A percentile compares a stretch with the other conserved stretches of the same genome.
Evolutionary conservation across 2,797 vertebrate species (phyloP).

Genomic region (Enteromius afrohamiltoni): DNA sequence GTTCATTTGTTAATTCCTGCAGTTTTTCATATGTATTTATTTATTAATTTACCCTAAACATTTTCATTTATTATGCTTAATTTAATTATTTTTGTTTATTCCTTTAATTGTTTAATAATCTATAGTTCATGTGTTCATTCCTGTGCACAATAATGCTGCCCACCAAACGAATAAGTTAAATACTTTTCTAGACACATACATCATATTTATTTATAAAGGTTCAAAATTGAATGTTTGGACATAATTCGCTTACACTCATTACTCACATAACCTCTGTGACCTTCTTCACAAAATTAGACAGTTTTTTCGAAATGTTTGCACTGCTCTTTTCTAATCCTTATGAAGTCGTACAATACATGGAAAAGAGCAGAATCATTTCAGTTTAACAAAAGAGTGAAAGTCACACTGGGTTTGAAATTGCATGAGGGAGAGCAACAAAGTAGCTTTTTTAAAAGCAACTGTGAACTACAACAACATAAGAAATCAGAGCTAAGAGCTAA

Average conservation of each 20-base stretch:
- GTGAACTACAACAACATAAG: neutral
- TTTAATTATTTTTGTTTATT: neutral
- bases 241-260: neutral
- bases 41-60: neutral
- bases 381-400: neutral
- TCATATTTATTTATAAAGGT: neutral
- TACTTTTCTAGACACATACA: neutral
- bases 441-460: neutral
- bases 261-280: neutral
- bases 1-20: neutral
- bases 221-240: neutral
- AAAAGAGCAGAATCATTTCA: neutral
- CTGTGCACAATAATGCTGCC: neutral
- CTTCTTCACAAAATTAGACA: neutral
- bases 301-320: neutral
- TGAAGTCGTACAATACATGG: neutral
- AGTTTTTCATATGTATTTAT: neutral
- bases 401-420: neutral
- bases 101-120: neutral
- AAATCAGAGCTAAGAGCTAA: slow-evolving; percentile 5
- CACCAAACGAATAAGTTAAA: neutral
- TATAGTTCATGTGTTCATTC: neutral
- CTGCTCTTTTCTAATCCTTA: neutral
- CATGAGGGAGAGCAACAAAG: neutral
- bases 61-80: neutral